Conservation (phyloP, 2,888 invertebrate species). For the Cyclophora albipunctata region DNA sequence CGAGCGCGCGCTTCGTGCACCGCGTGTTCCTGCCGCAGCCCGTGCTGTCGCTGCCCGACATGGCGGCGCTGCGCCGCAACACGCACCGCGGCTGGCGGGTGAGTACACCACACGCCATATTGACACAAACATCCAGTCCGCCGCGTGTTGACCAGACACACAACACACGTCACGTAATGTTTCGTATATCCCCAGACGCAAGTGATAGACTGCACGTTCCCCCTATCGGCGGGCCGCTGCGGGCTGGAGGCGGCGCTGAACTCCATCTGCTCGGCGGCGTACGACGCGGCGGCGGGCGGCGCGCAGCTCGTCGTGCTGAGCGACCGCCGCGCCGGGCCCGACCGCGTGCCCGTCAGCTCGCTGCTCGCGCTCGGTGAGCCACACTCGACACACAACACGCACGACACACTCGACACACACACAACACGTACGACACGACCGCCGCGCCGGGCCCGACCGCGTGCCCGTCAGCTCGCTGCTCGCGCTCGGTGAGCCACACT, state of each 20-base stretch:
- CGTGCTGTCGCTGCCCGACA: slow-evolving; percentile 92
- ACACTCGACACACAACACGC: not conserved
- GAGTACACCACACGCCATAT: slow-evolving; percentile 1
- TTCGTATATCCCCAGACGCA: slow-evolving; percentile 67
- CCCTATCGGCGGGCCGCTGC: slow-evolving; percentile 80
- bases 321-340: slow-evolving; percentile 81
- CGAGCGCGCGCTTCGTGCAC: slow-evolving; percentile 89
- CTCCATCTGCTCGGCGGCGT: slow-evolving; percentile 86
- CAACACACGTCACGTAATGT: not conserved
- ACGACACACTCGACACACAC: too few relatives aligned
- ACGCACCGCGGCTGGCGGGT: slow-evolving; percentile 90
- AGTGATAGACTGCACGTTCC: slow-evolving; percentile 93
- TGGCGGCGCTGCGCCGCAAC: slow-evolving; percentile 89
- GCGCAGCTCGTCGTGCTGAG: slow-evolving; percentile 92
- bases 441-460: too few relatives aligned
- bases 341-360: slow-evolving; percentile 31
- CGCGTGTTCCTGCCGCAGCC: slow-evolving; percentile 96
- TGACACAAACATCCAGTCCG: too few relatives aligned
- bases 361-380: slow-evolving; percentile 41
- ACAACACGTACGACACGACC: too few relatives aligned
- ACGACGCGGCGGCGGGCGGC: slow-evolving; percentile 83
- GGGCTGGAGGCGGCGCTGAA: slow-evolving; percentile 89
- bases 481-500: too few relatives aligned
- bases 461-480: too few relatives aligned
- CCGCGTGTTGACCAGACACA: not conserved